Evolutionary conservation across 2,113 vertebrate species (phyloP).

Genomic region (Parus major): DNA sequence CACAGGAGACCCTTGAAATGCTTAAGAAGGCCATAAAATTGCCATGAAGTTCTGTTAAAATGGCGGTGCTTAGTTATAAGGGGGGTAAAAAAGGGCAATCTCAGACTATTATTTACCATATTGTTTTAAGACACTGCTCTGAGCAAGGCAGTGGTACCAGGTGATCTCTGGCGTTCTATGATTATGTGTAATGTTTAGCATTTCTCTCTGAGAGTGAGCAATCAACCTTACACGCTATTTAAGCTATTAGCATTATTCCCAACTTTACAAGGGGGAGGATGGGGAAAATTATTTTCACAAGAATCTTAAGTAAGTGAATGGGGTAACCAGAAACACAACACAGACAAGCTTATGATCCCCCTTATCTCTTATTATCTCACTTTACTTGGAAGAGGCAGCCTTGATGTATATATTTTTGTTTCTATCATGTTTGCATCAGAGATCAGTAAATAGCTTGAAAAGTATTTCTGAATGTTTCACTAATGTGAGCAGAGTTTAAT

Average conservation of each 20-base stretch:
- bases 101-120: neutral
- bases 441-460: neutral
- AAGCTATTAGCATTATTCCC: neutral
- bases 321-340: neutral
- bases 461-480: neutral
- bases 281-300: neutral
- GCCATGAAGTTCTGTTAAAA: neutral
- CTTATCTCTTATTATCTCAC: neutral
- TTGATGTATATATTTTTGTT: neutral
- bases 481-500: neutral
- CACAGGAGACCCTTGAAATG: neutral
- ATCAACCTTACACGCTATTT: neutral
- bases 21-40: neutral
- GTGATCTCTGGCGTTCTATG: neutral
- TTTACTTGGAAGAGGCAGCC: neutral
- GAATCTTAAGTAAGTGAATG: neutral
- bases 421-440: neutral
- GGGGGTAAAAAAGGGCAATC: accelerated
- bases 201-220: neutral
- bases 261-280: neutral
- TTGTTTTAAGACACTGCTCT: neutral
- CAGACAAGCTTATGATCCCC: neutral
- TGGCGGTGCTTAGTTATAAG: neutral
- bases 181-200: neutral
- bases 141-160: neutral